Evolutionary conservation across 1,140 invertebrate species (phyloP), one percentile per base, ranked within the genome.

Genomic region (Lordiphosa mommai): DNA sequence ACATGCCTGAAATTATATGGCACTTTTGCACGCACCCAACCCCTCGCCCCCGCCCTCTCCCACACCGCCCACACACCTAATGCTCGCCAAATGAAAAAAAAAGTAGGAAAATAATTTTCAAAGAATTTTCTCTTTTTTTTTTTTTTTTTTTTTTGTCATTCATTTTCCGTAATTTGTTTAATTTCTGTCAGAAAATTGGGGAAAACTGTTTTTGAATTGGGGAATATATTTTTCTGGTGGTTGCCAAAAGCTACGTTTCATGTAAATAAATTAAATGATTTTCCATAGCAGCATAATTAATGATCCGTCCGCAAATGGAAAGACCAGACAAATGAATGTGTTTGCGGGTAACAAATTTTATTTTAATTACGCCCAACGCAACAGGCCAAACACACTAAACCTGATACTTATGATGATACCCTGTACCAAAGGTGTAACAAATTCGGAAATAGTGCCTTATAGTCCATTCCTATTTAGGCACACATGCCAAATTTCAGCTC

Each of bases 201-300:
- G 17, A 32, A 47, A 49, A 55, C 44, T 9, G 57, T 53, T 73
- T 71, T 65, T 33, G 61, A 53, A 46, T 37, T 27, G 61, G 61
- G 38, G 27, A 53, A n/a, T n/a, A n/a, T n/a, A n/a, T n/a, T n/a
- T 34, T 52, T 59, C 40, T 52, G 30, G 73, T 52, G 30, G 73
- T 79, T 67, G 63, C 40, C 74, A 51, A 53, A 53, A 55, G 48
- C 74, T 68, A 51, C 34, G 61, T 6, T 6, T 68, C 49, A 52
- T 68, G 63, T 64, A 77, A 79, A 71, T 63, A 71, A 53, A 72
- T 69, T 71, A 67, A 71, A 53, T 70, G 61, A 67, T 76, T 76
- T 43, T 82, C 76, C 77, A 76, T 67, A 69, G 40, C 55, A 65
- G 56, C 73, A 69, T 80, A 79, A 73, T 79, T 49, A 61, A 77